These are phyloP conservation scores for Tetraneura akinire DNA, from an alignment of 1,140 invertebrate genomes.

Conservation along the genomic window DNA sequence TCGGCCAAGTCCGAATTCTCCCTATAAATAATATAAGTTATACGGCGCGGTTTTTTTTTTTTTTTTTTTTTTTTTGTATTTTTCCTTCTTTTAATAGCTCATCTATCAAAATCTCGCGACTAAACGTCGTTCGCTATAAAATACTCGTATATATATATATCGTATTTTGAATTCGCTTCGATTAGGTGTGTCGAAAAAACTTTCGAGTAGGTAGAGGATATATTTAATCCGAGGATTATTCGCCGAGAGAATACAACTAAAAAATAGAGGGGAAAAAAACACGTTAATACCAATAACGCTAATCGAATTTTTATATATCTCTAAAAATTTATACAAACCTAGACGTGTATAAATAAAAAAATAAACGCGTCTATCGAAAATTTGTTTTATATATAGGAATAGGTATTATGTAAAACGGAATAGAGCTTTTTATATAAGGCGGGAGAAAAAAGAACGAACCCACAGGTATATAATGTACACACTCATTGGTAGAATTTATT, in stretches of 20 bases:
- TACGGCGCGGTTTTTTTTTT: background rate
- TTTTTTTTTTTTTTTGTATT: background rate
- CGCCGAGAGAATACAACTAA: too few relatives aligned
- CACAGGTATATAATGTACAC: background rate
- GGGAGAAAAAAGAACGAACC: background rate
- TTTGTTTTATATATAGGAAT: too few relatives aligned
- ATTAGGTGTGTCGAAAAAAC: slow-evolving; percentile 32
- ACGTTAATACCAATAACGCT: background rate
- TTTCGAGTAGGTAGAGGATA: background rate
- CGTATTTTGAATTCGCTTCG: slow-evolving; percentile 26
- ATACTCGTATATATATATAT: too few relatives aligned
- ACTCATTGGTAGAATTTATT: background rate
- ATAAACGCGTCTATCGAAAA: background rate
- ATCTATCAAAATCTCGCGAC: slow-evolving; percentile 31
- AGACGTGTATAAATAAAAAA: too few relatives aligned
- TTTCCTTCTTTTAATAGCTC: background rate
- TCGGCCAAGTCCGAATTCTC: background rate
- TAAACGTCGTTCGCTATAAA: background rate
- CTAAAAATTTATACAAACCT: too few relatives aligned
- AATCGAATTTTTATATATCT: background rate
- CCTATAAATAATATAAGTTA: background rate
- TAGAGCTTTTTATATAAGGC: slow-evolving; percentile 12
- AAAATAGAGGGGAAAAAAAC: too few relatives aligned
- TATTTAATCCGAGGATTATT: too few relatives aligned
- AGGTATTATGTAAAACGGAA: background rate